A percentile compares a stretch with the other conserved stretches of the same genome.
These are phyloP conservation scores for Hermaeophaga mercurialis DNA, from an alignment of 2,888 invertebrate species.

Conservation along the genomic window DNA sequence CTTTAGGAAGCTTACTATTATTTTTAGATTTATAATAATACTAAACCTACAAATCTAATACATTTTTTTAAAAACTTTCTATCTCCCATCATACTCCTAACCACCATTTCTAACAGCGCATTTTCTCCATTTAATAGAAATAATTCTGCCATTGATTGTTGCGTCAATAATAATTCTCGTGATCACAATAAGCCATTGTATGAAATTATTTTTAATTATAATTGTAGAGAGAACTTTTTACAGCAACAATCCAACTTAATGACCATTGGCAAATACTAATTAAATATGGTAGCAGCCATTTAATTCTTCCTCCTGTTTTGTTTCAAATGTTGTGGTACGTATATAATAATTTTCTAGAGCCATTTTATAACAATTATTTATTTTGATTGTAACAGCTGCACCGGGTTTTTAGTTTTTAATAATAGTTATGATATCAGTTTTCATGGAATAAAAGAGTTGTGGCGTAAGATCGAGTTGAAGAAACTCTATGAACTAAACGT, in stretches of 20 bases:
- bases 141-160: constrained; percentile 22
- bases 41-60: too few relatives aligned
- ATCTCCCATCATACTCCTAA: background rate
- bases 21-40: too few relatives aligned
- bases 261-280: constrained; percentile 14
- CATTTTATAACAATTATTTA: constrained; percentile 27
- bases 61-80: too few relatives aligned
- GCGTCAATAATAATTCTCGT: constrained; percentile 15
- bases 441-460: constrained; percentile 3
- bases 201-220: constrained; percentile 23
- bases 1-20: too few relatives aligned
- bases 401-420: constrained; percentile 9
- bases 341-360: constrained; percentile 18
- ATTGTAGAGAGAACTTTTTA: constrained; percentile 2
- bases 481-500: constrained; percentile 1
- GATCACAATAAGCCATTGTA: constrained; percentile 23
- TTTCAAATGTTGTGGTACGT: constrained; percentile 18
- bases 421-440: constrained; percentile 16
- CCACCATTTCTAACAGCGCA: background rate
- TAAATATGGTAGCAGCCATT: constrained; percentile 18
- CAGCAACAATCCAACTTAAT: constrained; percentile 15
- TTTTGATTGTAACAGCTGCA: constrained; percentile 25
- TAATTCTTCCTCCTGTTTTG: constrained; percentile 25
- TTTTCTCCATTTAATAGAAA: constrained; percentile 12
- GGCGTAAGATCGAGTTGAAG: constrained; percentile 4